Evolutionary conservation across 2,113 vertebrate species (phyloP).

Genomic region (Cyphomyrus discorhynchus): DNA sequence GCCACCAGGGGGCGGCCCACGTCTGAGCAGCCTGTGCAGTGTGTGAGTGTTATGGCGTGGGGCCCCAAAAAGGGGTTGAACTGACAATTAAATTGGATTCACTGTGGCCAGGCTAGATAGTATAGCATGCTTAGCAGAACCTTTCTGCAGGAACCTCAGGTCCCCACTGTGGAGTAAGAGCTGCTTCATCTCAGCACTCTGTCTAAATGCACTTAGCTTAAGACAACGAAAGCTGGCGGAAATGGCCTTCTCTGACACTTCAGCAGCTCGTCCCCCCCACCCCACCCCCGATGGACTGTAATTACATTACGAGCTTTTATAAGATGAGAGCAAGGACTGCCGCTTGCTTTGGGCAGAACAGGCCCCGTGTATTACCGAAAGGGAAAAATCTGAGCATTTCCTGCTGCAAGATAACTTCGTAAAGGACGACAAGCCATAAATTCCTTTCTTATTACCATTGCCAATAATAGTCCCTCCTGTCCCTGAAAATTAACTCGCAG

Average conservation of each 20-base stretch:
- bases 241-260: not conserved
- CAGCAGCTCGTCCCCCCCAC: not conserved
- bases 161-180: not conserved
- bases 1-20: not conserved
- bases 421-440: not conserved
- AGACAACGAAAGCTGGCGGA: constrained; percentile 5
- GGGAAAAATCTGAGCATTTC: not conserved
- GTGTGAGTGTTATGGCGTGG: not conserved
- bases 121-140: not conserved
- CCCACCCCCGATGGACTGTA: not conserved
- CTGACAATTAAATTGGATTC: not conserved
- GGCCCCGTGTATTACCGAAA: not conserved
- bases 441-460: not conserved
- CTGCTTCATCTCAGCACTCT: constrained; percentile 1
- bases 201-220: constrained; percentile 23
- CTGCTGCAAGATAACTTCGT: not conserved
- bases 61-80: not conserved
- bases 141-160: not conserved
- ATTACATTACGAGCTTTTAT: constrained; percentile 13
- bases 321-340: not conserved
- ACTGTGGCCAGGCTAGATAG: not conserved
- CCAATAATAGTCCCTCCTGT: not conserved
- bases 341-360: not conserved
- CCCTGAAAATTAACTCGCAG: not conserved
- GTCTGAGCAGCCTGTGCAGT: not conserved